These are phyloP conservation scores for Lepus townsendii DNA, from an alignment of 2,797 vertebrate genomes.

Conservation along the genomic window DNA sequence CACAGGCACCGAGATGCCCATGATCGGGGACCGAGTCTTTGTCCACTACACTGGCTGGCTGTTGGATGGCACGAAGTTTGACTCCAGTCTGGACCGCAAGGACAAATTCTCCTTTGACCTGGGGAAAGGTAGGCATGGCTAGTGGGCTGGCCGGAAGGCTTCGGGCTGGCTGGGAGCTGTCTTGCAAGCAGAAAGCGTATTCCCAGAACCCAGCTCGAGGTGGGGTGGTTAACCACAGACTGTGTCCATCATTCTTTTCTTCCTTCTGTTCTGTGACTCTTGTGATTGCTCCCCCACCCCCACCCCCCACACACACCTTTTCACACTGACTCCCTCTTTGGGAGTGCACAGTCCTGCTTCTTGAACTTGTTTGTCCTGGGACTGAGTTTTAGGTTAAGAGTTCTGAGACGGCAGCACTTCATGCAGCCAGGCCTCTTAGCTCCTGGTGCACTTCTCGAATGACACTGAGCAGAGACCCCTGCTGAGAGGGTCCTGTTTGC, in stretches of 20 bases:
- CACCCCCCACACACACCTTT: not conserved
- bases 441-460: not conserved
- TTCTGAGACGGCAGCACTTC: not conserved
- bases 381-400: not conserved
- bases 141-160: not conserved
- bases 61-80: slow-evolving; percentile 96
- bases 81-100: slow-evolving; percentile 95
- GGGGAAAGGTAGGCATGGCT: slow-evolving; percentile 94
- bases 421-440: not conserved
- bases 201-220: not conserved
- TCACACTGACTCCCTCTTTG: not conserved
- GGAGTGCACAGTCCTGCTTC: slow-evolving; percentile 17
- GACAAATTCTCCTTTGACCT: slow-evolving; percentile 97
- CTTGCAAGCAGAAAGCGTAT: not conserved
- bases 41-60: slow-evolving; percentile 98
- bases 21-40: slow-evolving; percentile 97
- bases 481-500: slow-evolving; percentile 43
- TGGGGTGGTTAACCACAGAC: not conserved
- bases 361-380: slow-evolving; percentile 13
- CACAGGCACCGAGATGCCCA: slow-evolving; percentile 92
- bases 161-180: not conserved
- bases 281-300: not conserved
- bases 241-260: not conserved
- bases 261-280: not conserved
- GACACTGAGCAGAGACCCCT: no score